These are phyloP conservation scores for Corapipo altera DNA, from an alignment of 2,113 vertebrate species.

Conservation along the genomic window DNA sequence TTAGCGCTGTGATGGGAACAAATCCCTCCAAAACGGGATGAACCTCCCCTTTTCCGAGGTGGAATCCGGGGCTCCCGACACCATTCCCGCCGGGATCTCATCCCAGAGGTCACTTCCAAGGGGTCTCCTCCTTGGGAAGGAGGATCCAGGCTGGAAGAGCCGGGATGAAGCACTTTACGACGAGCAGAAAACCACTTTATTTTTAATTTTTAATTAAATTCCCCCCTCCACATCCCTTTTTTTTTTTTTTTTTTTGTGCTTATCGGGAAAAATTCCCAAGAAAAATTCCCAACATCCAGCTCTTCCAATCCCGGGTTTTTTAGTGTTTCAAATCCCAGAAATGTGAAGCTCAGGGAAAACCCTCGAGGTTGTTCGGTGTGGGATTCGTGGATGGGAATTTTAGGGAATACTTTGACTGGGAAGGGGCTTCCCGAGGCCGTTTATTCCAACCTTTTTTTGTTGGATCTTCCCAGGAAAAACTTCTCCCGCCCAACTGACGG, in stretches of 20 bases:
- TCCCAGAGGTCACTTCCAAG: not conserved
- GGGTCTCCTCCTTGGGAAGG: not conserved
- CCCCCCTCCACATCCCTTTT: not conserved
- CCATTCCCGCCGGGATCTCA: not conserved
- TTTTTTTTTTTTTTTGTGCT: not conserved
- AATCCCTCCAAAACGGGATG: not conserved
- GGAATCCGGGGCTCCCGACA: not conserved
- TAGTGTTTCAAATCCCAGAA: not conserved
- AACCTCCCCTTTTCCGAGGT: not conserved
- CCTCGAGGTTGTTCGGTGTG: not conserved
- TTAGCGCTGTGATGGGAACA: not conserved
- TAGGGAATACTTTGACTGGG: not conserved
- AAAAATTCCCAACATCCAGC: not conserved
- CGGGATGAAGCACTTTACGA: not conserved
- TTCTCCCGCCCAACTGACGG: not conserved
- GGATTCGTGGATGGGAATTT: not conserved
- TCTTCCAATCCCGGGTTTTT: not conserved
- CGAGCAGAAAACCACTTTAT: not conserved
- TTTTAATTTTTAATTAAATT: not conserved
- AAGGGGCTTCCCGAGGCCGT: no score
- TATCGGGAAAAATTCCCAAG: no score
- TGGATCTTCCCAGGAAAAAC: not conserved
- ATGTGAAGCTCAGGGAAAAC: constrained; percentile 1
- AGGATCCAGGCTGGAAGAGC: not conserved
- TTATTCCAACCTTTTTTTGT: not conserved